Percentiles rank a stretch among this genome's conserved stretches.
These are phyloP conservation scores for Geococcyx californianus DNA, from an alignment of 2,113 vertebrate species.

Conservation along the genomic window DNA sequence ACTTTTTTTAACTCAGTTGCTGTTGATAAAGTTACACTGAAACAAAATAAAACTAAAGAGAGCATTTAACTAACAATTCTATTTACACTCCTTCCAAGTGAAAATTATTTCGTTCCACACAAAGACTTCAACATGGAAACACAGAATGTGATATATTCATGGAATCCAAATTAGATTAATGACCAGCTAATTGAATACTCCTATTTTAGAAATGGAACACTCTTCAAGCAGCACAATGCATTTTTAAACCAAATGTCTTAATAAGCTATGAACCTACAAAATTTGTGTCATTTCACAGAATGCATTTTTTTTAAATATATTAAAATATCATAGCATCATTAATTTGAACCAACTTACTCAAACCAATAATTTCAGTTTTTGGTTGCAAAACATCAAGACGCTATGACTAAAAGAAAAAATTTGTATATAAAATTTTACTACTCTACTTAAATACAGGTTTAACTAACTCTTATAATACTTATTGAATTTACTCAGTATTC, in stretches of 20 bases:
- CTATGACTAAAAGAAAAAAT: neutral
- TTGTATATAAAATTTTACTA: neutral
- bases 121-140: neutral
- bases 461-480: neutral
- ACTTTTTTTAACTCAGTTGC: neutral
- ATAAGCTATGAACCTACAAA: neutral
- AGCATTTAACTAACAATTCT: neutral
- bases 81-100: slow-evolving; percentile 16
- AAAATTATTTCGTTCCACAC: neutral
- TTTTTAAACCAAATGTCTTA: neutral
- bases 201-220: neutral
- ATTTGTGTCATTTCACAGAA: neutral
- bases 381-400: neutral
- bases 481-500: neutral
- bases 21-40: neutral
- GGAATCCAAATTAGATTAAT: neutral
- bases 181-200: neutral
- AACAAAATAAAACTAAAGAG: neutral
- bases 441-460: neutral
- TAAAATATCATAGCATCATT: neutral
- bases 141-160: neutral
- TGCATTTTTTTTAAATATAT: rapidly evolving
- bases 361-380: neutral
- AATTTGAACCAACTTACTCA: neutral
- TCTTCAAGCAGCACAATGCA: neutral